Base-by-base conservation (phyloP, 2,113 vertebrate genomes). In the Colius striatus region DNA sequence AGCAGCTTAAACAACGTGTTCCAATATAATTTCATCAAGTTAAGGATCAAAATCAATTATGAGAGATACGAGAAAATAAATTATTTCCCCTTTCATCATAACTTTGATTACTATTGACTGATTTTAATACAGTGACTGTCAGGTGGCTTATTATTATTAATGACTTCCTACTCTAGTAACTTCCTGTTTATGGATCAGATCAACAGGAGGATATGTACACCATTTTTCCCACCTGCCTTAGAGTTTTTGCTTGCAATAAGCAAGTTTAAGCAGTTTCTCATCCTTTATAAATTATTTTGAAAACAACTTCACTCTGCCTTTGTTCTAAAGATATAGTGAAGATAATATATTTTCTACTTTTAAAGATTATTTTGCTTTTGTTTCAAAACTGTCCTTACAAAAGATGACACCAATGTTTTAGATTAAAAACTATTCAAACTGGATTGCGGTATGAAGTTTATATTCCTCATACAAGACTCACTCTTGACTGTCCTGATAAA, bases 1-100 rank as follows among this genome's bases (percentile, higher is more conserved):
- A 84, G 54, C 79, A 94, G 93, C 71, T 74, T 91, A 97, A 97
- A 97, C 94, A 95, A 93, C 87, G 78, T 50, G 27, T 93, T 94
- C 20, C 23, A 51, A 95, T 94, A 87, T 96, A 95, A 97, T 89
- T 92, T 90, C 81, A 92, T 81, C 94, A 85, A 94, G 92, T 95
- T 88, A 90, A 67, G 53, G 94, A 96, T 97, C 96, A 94, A 75
- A 96, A 65, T 93, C 95, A 97, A 89, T 97, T 92, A 94, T 92
- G 45, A 93, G 68, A 65, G 89, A 78, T 89, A 84, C 58, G 85
- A 60, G 79, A 95, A 95, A 97, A 96, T 61, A 86, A 62, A 91
- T 94, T 97, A 92, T 89, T 36, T 38, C 90, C 87, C 29, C 45
- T 94, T 96, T 96, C 78, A 81, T 94, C 92, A 87, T 95, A 90